phyloP scores from a whole-genome alignment of 2,113 vertebrate genomes.

The Zapornia atra region DNA sequence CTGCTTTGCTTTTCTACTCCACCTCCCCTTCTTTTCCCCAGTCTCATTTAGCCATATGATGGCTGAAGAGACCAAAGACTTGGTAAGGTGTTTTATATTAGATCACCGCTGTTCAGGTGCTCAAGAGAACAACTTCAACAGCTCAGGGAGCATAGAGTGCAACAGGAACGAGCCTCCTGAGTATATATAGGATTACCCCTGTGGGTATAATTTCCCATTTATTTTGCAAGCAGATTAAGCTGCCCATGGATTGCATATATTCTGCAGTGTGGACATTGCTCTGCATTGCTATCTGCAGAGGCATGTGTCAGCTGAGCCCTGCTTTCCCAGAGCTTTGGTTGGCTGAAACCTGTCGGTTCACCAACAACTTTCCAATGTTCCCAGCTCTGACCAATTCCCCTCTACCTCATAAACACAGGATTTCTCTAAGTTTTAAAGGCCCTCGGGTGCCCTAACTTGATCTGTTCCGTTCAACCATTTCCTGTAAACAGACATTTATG shows the following conservation, averaged over 20 bases:
- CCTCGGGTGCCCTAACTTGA: slow-evolving; percentile 41
- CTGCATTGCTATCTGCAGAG: background rate
- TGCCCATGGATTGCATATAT: background rate
- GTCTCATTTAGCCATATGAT: background rate
- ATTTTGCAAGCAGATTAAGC: slow-evolving; percentile 33
- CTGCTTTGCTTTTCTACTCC: slow-evolving; percentile 7
- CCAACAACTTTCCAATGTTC: slow-evolving; percentile 18
- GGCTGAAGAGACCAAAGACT: background rate
- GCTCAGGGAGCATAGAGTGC: background rate
- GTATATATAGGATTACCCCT: background rate
- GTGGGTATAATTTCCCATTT: background rate
- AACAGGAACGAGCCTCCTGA: background rate
- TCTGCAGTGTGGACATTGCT: background rate
- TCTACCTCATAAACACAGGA: slow-evolving; percentile 56
- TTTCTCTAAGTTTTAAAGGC: slow-evolving; percentile 63
- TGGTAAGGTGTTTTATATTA: background rate
- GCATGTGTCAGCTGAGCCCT: background rate
- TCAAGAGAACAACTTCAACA: slow-evolving; percentile 21
- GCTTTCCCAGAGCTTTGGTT: slow-evolving; percentile 25
- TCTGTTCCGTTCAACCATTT: slow-evolving; percentile 59
- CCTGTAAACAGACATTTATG: slow-evolving; percentile 69
- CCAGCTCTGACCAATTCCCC: slow-evolving; percentile 54
- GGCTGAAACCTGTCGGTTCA: background rate
- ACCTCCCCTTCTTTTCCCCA: background rate
- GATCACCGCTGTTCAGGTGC: background rate